A percentile compares a stretch with the other conserved stretches of the same genome.
Conservation (phyloP, 2,113 vertebrate genomes). For the Catharus fuscescens region DNA sequence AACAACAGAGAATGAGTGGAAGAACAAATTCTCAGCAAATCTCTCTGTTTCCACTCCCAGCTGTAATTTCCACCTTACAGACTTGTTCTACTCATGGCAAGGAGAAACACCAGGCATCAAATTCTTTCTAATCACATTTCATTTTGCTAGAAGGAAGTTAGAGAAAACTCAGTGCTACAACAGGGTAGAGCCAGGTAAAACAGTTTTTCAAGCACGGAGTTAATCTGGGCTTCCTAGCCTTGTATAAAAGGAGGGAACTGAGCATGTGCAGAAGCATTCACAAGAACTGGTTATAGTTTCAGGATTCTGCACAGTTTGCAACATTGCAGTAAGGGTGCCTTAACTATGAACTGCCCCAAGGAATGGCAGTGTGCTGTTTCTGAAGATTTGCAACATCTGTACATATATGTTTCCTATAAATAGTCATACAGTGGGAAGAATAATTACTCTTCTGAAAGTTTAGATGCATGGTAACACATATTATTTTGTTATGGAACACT, state of each 20-base stretch:
- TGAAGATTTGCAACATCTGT: background rate
- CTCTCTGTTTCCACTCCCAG: background rate
- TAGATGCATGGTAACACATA: background rate
- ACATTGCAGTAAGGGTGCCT: background rate
- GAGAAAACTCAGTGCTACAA: background rate
- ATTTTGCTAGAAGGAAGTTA: background rate
- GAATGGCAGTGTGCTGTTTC: background rate
- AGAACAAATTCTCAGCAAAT: background rate
- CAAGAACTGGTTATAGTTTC: background rate
- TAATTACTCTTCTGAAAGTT: background rate
- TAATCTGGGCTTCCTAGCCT: background rate
- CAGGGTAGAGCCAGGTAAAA: background rate
- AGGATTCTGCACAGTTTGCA: background rate
- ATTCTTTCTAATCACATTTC: background rate
- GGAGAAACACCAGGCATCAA: background rate
- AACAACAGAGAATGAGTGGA: background rate
- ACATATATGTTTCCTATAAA: rapidly evolving
- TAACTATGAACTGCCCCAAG: background rate
- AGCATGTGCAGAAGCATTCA: background rate
- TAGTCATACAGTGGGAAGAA: background rate
- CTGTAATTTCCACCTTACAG: background rate
- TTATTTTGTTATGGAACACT: background rate
- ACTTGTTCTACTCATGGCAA: background rate
- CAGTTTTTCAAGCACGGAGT: background rate
- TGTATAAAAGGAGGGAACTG: background rate